A percentile compares a stretch with the other conserved stretches of the same genome.
These are phyloP conservation scores for Colletes gigas DNA, from an alignment of 1,140 invertebrate species.

Conservation along the genomic window DNA sequence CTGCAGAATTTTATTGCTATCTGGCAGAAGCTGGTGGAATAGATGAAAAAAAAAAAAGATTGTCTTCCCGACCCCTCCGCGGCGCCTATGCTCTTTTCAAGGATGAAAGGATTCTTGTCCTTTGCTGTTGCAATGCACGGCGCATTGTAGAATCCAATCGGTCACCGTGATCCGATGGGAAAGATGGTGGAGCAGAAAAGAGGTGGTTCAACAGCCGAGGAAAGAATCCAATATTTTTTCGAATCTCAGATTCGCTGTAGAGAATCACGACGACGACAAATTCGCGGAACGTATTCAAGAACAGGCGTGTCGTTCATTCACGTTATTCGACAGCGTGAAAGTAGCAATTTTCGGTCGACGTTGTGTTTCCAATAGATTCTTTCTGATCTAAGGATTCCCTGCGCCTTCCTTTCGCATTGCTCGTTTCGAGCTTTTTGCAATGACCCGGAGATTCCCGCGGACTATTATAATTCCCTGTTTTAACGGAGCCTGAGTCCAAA, in stretches of 20 bases:
- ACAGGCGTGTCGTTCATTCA: neutral
- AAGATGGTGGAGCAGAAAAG: neutral
- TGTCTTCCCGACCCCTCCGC: neutral
- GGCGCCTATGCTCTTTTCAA: slow-evolving; percentile 10
- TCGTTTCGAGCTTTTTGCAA: no score
- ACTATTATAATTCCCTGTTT: neutral
- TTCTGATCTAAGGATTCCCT: no score
- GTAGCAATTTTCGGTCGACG: neutral
- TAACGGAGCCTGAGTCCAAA: neutral
- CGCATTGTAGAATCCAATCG: slow-evolving; percentile 27
- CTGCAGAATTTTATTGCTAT: slow-evolving; percentile 33
- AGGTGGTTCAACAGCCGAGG: neutral
- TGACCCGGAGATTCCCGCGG: no score
- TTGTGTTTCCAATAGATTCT: neutral
- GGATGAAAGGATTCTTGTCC: slow-evolving; percentile 34
- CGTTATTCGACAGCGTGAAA: neutral
- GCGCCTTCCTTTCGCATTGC: no score
- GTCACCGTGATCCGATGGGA: slow-evolving; percentile 20
- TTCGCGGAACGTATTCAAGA: neutral
- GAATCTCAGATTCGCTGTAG: neutral
- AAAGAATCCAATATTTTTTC: slow-evolving; percentile 1
- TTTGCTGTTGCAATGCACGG: slow-evolving; percentile 4
- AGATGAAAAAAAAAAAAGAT: slow-evolving; percentile 2
- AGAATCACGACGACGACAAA: neutral
- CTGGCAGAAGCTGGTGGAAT: neutral